Percentiles rank a stretch among this genome's conserved stretches.
These are phyloP conservation scores for Geotrupes spiniger DNA, from an alignment of 2,888 invertebrate genomes.

Conservation along the genomic window DNA sequence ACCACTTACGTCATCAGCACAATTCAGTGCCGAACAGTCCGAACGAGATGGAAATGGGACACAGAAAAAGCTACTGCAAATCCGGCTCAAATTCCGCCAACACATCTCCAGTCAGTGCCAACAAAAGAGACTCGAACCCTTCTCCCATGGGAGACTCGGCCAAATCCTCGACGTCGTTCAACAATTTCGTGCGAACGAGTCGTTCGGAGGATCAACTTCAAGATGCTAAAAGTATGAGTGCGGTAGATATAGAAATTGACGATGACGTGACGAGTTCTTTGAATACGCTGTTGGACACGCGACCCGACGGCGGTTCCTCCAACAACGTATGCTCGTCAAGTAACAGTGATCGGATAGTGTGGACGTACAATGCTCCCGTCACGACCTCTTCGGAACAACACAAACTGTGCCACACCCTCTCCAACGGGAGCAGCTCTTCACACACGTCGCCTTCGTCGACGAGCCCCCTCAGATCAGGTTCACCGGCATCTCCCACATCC, in stretches of 20 bases:
- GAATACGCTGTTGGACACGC: constrained; percentile 80
- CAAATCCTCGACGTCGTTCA: constrained; percentile 26
- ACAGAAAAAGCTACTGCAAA: constrained; percentile 43
- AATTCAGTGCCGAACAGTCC: constrained; percentile 72
- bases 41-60: constrained; percentile 61
- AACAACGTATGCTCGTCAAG: constrained; percentile 45
- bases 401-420: constrained; percentile 58
- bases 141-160: constrained; percentile 31
- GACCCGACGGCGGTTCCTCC: constrained; percentile 40
- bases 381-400: constrained; percentile 56
- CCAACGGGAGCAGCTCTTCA: constrained; percentile 59
- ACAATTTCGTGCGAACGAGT: constrained; percentile 75
- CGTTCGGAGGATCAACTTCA: constrained; percentile 89
- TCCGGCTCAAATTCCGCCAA: constrained; percentile 53
- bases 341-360: constrained; percentile 72
- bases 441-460: constrained; percentile 71
- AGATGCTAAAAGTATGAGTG: constrained; percentile 74
- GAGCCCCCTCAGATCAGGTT: constrained; percentile 67
- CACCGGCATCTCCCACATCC: constrained; percentile 74
- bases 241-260: constrained; percentile 88
- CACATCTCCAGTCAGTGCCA: constrained; percentile 56
- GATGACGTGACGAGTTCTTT: constrained; percentile 92
- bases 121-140: constrained; percentile 50
- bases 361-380: constrained; percentile 90
- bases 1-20: constrained; percentile 45